Conservation (phyloP, 2,113 vertebrate species). For the Chitala chitala region DNA sequence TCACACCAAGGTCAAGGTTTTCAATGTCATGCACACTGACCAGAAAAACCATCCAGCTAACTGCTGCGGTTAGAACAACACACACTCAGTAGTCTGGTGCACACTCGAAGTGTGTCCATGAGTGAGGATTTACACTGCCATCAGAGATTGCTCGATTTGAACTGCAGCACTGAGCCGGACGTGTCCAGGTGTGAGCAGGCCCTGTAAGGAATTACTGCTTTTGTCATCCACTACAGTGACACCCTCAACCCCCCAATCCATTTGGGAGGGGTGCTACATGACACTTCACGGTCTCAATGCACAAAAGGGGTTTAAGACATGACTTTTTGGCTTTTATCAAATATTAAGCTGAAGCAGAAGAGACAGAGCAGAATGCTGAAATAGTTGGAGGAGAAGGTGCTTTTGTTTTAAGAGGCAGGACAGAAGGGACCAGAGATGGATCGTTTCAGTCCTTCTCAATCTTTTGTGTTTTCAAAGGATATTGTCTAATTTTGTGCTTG, state of each 20-base stretch:
- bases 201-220: not conserved
- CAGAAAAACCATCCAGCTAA: too few species aligned
- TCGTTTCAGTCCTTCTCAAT: not conserved
- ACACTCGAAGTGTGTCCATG: too few species aligned
- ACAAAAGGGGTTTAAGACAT: too few species aligned
- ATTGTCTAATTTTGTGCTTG: not conserved
- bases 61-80: too few species aligned
- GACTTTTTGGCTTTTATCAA: too few species aligned
- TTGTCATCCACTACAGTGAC: not conserved
- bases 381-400: not conserved
- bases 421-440: not conserved
- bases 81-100: too few species aligned
- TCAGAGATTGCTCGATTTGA: not conserved
- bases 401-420: not conserved
- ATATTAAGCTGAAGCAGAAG: too few species aligned
- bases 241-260: not conserved
- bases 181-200: not conserved
- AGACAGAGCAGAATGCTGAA: too few species aligned
- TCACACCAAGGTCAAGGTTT: too few species aligned
- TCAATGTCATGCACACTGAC: too few species aligned
- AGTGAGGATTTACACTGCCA: too few species aligned
- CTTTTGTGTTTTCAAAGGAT: conserved; percentile 13
- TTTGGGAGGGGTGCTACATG: not conserved
- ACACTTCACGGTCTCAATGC: too few species aligned
- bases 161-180: not conserved